Conservation (phyloP, 1,140 invertebrate genomes). For the Mycetomoellerius zeteki region DNA sequence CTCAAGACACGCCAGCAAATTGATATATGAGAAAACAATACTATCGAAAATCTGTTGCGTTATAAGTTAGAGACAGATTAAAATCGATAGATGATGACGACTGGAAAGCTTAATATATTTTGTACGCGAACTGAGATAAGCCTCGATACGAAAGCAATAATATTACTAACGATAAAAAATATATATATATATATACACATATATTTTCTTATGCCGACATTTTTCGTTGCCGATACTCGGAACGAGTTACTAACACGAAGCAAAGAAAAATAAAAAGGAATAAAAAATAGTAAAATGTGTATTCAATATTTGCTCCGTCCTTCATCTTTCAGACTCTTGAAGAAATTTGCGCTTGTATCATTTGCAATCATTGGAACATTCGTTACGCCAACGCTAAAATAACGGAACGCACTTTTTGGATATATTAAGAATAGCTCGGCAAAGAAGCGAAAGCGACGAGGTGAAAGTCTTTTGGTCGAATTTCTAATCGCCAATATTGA, state of each 20-base stretch:
- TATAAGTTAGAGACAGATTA: background rate
- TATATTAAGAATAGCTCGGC: background rate
- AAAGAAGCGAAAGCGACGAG: slow-evolving; percentile 63
- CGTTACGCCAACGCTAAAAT: slow-evolving; percentile 20
- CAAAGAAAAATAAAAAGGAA: slow-evolving; percentile 49
- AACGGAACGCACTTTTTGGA: background rate
- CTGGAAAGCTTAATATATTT: background rate
- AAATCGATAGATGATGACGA: background rate
- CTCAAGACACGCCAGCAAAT: slow-evolving; percentile 15
- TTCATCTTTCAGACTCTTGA: background rate
- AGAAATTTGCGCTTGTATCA: background rate
- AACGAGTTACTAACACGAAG: slow-evolving; percentile 68
- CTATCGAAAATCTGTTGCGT: slow-evolving; percentile 2
- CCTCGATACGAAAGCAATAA: slow-evolving; percentile 44
- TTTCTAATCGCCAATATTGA: slow-evolving; percentile 60
- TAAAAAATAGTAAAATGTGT: slow-evolving; percentile 15
- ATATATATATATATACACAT: slow-evolving; percentile 46
- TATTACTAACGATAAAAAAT: slow-evolving; percentile 45
- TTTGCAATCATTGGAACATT: background rate
- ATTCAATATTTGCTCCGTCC: background rate
- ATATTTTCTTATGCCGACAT: slow-evolving; percentile 65
- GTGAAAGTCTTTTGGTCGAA: slow-evolving; percentile 67
- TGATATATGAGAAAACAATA: background rate
- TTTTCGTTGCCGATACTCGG: slow-evolving; percentile 62
- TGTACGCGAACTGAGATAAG: slow-evolving; percentile 24